Conservation (phyloP, 1,140 invertebrate species). For the Protaetia brevitarsis region DNA sequence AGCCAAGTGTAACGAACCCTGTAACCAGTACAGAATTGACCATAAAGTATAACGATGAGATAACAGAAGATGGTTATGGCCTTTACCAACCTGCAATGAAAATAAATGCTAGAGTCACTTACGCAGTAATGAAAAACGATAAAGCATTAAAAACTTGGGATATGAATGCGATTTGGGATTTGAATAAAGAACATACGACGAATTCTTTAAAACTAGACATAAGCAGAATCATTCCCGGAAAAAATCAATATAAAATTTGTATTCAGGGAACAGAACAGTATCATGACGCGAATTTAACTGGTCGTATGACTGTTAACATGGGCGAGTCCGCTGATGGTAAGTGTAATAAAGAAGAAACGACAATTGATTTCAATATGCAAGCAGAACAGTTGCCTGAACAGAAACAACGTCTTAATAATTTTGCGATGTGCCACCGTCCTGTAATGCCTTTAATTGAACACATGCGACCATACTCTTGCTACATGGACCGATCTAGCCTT, state of each 20-base stretch:
- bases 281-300: constrained; percentile 31
- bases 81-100: constrained; percentile 28
- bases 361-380: constrained; percentile 31
- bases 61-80: not conserved
- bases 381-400: constrained; percentile 34
- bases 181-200: constrained; percentile 37
- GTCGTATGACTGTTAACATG: constrained; percentile 41
- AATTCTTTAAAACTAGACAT: constrained; percentile 43
- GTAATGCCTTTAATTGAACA: constrained; percentile 20
- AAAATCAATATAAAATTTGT: constrained; percentile 47
- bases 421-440: constrained; percentile 27
- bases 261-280: constrained; percentile 41
- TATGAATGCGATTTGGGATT: constrained; percentile 39
- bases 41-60: constrained; percentile 29
- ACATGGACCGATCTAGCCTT: constrained; percentile 27
- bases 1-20: constrained; percentile 31
- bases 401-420: constrained; percentile 26
- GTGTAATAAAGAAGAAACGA: constrained; percentile 31
- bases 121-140: constrained; percentile 37
- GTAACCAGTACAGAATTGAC: constrained; percentile 35
- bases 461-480: constrained; percentile 26
- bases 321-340: constrained; percentile 42
- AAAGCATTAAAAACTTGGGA: constrained; percentile 43
- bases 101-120: constrained; percentile 29
- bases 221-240: constrained; percentile 41